Percentiles rank a stretch among this genome's conserved stretches.
Conservation (phyloP, 1,140 invertebrate species). For the Cherax destructor region DNA sequence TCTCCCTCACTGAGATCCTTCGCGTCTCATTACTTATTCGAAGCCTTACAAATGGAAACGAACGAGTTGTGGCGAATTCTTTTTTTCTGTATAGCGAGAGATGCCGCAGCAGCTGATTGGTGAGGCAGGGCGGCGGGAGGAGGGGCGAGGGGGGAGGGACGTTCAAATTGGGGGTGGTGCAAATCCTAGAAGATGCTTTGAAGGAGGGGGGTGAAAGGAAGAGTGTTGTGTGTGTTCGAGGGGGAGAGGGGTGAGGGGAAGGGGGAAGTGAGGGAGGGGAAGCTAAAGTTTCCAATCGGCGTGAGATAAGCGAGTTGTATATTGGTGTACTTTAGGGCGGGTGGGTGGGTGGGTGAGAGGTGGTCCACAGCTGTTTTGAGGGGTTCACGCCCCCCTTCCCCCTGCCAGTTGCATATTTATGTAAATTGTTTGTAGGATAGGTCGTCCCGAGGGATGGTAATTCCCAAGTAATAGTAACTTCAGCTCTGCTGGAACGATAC, state of each 20-base stretch:
- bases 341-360: too few relatives aligned
- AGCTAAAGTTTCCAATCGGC: not conserved
- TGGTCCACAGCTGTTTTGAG: not conserved
- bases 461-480: too few relatives aligned
- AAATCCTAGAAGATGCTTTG: too few relatives aligned
- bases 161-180: too few relatives aligned
- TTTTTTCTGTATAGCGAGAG: not conserved
- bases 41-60: conserved; percentile 13
- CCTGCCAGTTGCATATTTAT: too few relatives aligned
- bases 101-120: not conserved
- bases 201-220: too few relatives aligned
- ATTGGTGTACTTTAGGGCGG: not conserved
- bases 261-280: not conserved
- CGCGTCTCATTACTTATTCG: not conserved
- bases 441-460: too few relatives aligned
- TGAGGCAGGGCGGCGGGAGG: not conserved
- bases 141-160: too few relatives aligned
- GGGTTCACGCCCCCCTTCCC: not conserved
- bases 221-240: too few relatives aligned
- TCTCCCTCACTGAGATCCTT: not conserved
- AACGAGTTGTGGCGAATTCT: conserved; percentile 15
- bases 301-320: not conserved
- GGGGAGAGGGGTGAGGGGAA: too few relatives aligned
- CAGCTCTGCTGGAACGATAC: too few relatives aligned
- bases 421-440: too few relatives aligned